Evolutionary conservation across 2,888 invertebrate species (phyloP).

Genomic region (Hermaeophaga mercurialis): DNA sequence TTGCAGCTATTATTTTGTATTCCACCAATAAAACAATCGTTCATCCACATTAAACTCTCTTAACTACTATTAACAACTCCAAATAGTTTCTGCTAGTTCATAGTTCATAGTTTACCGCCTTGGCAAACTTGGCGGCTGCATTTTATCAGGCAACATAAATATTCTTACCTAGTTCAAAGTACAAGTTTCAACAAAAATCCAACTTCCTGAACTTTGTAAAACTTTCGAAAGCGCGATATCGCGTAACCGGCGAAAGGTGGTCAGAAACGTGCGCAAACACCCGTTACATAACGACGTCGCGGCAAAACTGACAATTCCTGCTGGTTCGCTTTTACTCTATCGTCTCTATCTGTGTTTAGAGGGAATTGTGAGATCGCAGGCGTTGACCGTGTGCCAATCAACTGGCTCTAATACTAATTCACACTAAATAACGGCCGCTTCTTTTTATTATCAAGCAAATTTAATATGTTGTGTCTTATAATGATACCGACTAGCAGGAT

Average conservation of each 20-base stretch:
- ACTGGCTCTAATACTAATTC: constrained; percentile 13
- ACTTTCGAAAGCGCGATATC: constrained; percentile 6
- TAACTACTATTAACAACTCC: no score
- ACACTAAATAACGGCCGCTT: constrained; percentile 11
- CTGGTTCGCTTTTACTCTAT: constrained; percentile 15
- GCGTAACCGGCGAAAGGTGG: constrained; percentile 2
- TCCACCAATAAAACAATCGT: no score
- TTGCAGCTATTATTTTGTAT: no score
- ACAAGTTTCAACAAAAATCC: constrained; percentile 10
- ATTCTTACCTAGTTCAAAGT: constrained; percentile 17
- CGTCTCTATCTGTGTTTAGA: constrained; percentile 16
- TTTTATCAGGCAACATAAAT: neutral
- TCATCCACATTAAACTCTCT: no score
- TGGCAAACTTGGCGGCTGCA: neutral
- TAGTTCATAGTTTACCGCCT: neutral
- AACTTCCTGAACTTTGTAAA: constrained; percentile 13
- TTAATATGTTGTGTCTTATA: constrained; percentile 16
- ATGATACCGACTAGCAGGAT: constrained; percentile 18
- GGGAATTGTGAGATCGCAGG: constrained; percentile 17
- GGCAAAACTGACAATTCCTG: constrained; percentile 19
- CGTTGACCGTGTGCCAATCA: constrained; percentile 25
- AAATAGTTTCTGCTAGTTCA: no score
- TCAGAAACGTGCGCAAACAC: neutral
- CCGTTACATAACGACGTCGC: constrained; percentile 7
- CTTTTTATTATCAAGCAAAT: constrained; percentile 21